Conservation (phyloP, 1,140 invertebrate genomes). For the Cydia amplana region DNA sequence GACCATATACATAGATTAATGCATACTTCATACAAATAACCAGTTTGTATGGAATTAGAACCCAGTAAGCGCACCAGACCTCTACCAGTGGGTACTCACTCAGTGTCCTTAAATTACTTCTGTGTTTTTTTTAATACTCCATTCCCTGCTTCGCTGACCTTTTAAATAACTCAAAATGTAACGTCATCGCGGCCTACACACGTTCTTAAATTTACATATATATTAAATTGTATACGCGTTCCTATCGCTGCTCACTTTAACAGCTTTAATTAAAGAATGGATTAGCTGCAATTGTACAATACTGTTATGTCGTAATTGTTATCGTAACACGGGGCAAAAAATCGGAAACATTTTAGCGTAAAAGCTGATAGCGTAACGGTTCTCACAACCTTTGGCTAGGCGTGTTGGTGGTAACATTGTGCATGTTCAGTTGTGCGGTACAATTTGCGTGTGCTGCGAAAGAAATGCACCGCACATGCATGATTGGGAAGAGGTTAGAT, state of each 20-base stretch:
- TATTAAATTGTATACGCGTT: constrained; percentile 25
- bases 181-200: constrained; percentile 9
- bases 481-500: neutral
- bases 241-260: constrained; percentile 3
- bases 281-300: constrained; percentile 28
- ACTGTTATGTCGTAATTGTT: constrained; percentile 29
- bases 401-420: neutral
- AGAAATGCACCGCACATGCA: no score
- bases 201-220: constrained; percentile 20
- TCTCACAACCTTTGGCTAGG: neutral
- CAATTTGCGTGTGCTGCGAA: neutral
- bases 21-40: neutral
- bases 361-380: constrained; percentile 19
- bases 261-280: constrained; percentile 2
- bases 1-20: no score
- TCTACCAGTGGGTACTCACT: no score
- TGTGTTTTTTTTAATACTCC: neutral
- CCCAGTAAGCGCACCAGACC: no score
- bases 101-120: neutral
- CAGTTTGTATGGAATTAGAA: no score
- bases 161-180: neutral
- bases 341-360: constrained; percentile 24
- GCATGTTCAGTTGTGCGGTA: neutral
- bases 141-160: constrained; percentile 4
- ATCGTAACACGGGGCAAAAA: constrained; percentile 16